Base-by-base conservation (phyloP, 2,113 vertebrate genomes). In the Aspidoscelis tigris region DNA sequence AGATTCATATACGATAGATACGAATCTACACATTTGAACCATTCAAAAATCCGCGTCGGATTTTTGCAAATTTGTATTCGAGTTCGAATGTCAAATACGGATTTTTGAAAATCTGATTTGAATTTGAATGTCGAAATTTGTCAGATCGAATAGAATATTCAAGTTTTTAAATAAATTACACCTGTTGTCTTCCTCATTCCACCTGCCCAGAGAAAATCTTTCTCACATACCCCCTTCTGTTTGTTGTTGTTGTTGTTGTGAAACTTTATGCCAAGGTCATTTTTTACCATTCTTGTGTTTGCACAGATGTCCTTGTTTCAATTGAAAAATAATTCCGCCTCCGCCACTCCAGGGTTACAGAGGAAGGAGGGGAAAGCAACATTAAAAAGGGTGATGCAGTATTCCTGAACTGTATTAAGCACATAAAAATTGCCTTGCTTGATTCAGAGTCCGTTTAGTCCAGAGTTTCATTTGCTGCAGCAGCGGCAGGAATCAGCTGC, bases 211-310 rank as follows among this genome's bases (percentile, higher is more conserved):
- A 69, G 21, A 5, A 21, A 12, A 21, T 5, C 5, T 75, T 9
- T 6, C 2, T 66, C n/a, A 33, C 33, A 33, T 33, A 33, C 33
- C 33, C 33, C 33, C 33, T 33, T 33, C 33, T 33, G 33, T 33
- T 64, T n/a, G 4, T 3, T 58, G 22, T 24, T 24, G 7, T 71
- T 71, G 26, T 85, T 69, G 50, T 18, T 5, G 22, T 22, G 55
- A 85, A 22, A 39, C 66, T 80, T 81, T 1, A 1, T 16, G 43
- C 26, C 68, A 72, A 84, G 68, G 55, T 84, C 68, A 53, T 79
- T 20, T 65, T 12, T 33, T 61, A 78, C 22, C 43, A 71, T 84
- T 69, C 39, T 24, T 72, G 64, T 44, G 18, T 79, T 79, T 64
- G 21, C 58, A 33, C 41, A 41, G n/a, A 41, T 14, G 50, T 55